These are phyloP conservation scores for Halcyon smyrnensis DNA, from an alignment of 2,797 vertebrate genomes.

Conservation along the genomic window DNA sequence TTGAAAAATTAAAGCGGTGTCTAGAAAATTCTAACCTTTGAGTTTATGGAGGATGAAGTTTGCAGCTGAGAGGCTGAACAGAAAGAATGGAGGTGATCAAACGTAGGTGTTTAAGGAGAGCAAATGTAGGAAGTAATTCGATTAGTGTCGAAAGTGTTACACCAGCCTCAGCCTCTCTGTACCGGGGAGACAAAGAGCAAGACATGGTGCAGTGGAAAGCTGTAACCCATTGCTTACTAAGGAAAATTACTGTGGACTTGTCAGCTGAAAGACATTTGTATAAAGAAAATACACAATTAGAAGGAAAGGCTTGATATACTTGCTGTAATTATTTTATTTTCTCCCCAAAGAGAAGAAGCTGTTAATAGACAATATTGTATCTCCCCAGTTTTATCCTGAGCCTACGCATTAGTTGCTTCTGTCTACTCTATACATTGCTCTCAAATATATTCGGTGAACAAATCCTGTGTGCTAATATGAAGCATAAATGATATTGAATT, in stretches of 20 bases:
- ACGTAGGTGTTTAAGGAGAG: slow-evolving; percentile 30
- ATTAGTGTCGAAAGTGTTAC: neutral
- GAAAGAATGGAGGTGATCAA: neutral
- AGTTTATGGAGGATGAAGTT: neutral
- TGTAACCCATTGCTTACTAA: slow-evolving; percentile 23
- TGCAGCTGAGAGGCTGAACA: neutral
- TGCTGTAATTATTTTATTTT: neutral
- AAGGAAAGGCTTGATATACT: neutral
- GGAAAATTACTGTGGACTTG: neutral
- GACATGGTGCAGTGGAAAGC: neutral
- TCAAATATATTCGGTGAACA: neutral
- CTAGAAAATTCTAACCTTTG: slow-evolving; percentile 54
- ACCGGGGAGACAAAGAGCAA: slow-evolving; percentile 16
- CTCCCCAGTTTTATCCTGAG: neutral
- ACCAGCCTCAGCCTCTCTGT: neutral
- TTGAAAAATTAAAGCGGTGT: slow-evolving; percentile 75
- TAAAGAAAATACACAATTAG: neutral
- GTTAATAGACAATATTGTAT: neutral
- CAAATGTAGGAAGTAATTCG: neutral
- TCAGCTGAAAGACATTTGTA: neutral
- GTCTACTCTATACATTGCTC: neutral
- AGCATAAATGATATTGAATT: neutral
- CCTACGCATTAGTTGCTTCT: neutral
- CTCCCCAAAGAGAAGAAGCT: neutral
- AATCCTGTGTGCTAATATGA: neutral